Conservation (phyloP, 1,140 invertebrate genomes). For the Heliconius melpomene region DNA sequence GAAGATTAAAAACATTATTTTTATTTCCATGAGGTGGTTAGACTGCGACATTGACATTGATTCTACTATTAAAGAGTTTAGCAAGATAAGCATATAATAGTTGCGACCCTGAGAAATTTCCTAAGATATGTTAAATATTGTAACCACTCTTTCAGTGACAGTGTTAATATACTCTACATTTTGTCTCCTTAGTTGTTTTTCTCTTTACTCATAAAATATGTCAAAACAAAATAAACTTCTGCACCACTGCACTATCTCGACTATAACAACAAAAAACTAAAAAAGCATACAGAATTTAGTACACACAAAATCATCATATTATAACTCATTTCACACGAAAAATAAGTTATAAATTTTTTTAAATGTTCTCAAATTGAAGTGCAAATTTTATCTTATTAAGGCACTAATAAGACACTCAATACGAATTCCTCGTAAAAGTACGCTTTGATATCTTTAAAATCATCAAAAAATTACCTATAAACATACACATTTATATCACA, state of each 20-base stretch:
- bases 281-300: not conserved
- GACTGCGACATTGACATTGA: not conserved
- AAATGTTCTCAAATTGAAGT: slow-evolving; percentile 2
- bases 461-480: slow-evolving; percentile 33
- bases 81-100: too few relatives aligned
- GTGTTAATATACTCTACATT: too few relatives aligned
- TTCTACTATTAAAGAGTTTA: not conserved
- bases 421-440: slow-evolving; percentile 25
- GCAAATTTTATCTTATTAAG: slow-evolving; percentile 17
- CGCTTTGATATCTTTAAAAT: slow-evolving; percentile 33
- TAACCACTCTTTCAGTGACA: too few relatives aligned
- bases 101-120: too few relatives aligned
- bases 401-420: slow-evolving; percentile 10
- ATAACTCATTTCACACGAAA: not conserved
- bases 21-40: too few relatives aligned
- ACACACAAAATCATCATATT: not conserved
- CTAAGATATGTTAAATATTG: too few relatives aligned
- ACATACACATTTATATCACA: slow-evolving; percentile 34
- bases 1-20: too few relatives aligned
- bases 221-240: not conserved
- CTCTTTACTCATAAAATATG: not conserved
- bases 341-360: not conserved
- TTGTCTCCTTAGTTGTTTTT: too few relatives aligned
- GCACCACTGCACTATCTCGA: not conserved
- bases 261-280: not conserved